These are phyloP conservation scores for Phrynosoma platyrhinos DNA, from an alignment of 2,113 vertebrate species.

Conservation along the genomic window DNA sequence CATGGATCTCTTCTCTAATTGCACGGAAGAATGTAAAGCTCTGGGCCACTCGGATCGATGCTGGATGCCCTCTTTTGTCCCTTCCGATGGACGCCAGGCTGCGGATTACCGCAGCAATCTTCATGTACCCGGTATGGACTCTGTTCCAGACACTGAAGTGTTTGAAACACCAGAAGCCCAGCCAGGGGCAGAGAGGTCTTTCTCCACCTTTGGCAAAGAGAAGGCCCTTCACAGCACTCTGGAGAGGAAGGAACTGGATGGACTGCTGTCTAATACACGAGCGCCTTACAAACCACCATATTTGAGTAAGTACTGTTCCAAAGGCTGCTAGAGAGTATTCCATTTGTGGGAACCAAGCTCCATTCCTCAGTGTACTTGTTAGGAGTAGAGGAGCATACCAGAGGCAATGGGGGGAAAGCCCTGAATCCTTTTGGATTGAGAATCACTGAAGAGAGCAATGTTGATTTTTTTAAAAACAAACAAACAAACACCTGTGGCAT, in stretches of 20 bases:
- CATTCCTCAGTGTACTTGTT: conserved; percentile 33
- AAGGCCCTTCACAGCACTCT: conserved; percentile 92
- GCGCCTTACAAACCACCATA: conserved; percentile 93
- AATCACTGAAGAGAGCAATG: conserved; percentile 21
- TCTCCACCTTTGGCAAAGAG: conserved; percentile 98
- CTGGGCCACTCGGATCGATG: conserved; percentile 98
- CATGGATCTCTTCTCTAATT: conserved; percentile 97
- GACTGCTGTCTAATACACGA: conserved; percentile 93
- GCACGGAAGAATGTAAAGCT: conserved; percentile 99
- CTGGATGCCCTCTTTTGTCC: conserved; percentile 98
- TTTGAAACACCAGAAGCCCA: conserved; percentile 90
- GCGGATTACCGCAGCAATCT: conserved; percentile 99
- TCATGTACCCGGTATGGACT: conserved; percentile 98
- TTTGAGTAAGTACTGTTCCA: conserved; percentile 91
- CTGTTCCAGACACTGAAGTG: conserved; percentile 97
- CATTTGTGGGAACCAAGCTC: conserved; percentile 53
- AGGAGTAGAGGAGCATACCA: conserved; percentile 39
- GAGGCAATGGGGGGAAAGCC: conserved; percentile 6
- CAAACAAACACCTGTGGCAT: conserved; percentile 15
- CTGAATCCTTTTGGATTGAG: conserved; percentile 46
- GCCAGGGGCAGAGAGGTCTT: conserved; percentile 87
- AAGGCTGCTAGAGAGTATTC: conserved; percentile 47
- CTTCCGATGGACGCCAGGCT: conserved; percentile 93
- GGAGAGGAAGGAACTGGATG: conserved; percentile 95
- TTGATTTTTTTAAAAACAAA: conserved; percentile 29